phyloP scores from a whole-genome alignment of 2,797 vertebrate species.

The Pempheris klunzingeri region DNA sequence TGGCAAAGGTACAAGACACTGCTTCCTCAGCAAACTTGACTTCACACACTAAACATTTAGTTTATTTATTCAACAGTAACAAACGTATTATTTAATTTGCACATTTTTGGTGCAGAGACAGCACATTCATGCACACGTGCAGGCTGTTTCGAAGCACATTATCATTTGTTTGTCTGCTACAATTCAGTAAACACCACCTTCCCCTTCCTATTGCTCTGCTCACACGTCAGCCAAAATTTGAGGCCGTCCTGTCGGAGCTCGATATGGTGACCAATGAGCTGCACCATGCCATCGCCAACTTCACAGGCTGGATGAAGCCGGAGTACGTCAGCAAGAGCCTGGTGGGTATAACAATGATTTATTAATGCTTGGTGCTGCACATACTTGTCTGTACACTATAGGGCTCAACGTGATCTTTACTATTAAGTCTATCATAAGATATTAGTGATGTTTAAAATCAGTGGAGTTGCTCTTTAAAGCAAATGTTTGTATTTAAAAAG shows the following conservation, averaged over 20 bases:
- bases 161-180: not conserved
- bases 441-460: not conserved
- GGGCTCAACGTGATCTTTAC: not conserved
- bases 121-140: not conserved
- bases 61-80: too few relatives aligned
- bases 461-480: not conserved
- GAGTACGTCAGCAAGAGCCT: slow-evolving; percentile 80
- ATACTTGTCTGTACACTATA: not conserved
- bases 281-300: slow-evolving; percentile 71
- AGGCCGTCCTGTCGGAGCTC: slow-evolving; percentile 82
- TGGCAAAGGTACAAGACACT: slow-evolving; percentile 77
- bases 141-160: not conserved
- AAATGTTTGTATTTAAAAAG: not conserved
- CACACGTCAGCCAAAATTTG: slow-evolving; percentile 83
- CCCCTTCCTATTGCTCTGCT: not conserved
- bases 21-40: too few relatives aligned
- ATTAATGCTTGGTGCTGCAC: not conserved
- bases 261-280: slow-evolving; percentile 80
- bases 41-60: not conserved
- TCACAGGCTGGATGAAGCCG: slow-evolving; percentile 81
- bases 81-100: not conserved
- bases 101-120: not conserved
- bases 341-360: slow-evolving; percentile 58
- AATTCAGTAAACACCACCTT: not conserved
- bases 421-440: not conserved